A percentile compares a stretch with the other conserved stretches of the same genome.
phyloP scores from a whole-genome alignment of 2,888 invertebrate genomes.

The Drosophila koepferae region DNA sequence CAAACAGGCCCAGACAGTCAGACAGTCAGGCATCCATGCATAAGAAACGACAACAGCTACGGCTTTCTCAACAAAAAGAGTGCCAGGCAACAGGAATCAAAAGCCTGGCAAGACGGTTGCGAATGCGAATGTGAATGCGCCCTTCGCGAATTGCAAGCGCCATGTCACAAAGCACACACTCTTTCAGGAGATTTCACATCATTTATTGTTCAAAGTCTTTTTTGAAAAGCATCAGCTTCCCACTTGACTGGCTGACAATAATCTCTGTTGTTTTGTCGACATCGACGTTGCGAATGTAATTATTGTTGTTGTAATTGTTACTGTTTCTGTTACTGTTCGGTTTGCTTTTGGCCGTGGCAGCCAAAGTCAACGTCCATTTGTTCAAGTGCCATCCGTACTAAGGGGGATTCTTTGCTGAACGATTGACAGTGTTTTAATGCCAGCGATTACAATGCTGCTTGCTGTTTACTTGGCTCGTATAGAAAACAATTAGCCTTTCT shows the following conservation, averaged over 20 bases:
- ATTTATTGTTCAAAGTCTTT: conserved; percentile 71
- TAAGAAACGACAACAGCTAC: conserved; percentile 61
- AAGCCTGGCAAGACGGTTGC: conserved; percentile 36
- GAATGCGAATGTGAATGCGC: conserved; percentile 42
- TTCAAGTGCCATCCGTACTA: conserved; percentile 28
- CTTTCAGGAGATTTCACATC: conserved; percentile 71
- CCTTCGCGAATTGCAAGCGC: conserved; percentile 58
- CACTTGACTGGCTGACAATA: conserved; percentile 72
- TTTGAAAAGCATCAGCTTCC: conserved; percentile 61
- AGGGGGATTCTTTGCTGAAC: conserved; percentile 48
- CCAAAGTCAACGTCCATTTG: conserved; percentile 30
- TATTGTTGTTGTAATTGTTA: conserved; percentile 46
- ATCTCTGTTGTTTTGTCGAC: conserved; percentile 66
- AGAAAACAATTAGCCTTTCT: conserved; percentile 61
- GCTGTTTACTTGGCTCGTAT: conserved; percentile 44
- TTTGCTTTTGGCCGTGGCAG: conserved; percentile 14
- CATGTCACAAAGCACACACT: conserved; percentile 36
- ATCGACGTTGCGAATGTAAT: conserved; percentile 60
- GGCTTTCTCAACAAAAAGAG: conserved; percentile 50
- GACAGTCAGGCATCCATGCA: conserved; percentile 50
- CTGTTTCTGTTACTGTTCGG: conserved; percentile 18
- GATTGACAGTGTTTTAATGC: conserved; percentile 71
- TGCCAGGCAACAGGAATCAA: conserved; percentile 58
- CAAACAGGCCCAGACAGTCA: conserved; percentile 52
- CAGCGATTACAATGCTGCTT: conserved; percentile 70